phyloP scores from a whole-genome alignment of 2,113 vertebrate genomes.

The Eurypyga helias region DNA sequence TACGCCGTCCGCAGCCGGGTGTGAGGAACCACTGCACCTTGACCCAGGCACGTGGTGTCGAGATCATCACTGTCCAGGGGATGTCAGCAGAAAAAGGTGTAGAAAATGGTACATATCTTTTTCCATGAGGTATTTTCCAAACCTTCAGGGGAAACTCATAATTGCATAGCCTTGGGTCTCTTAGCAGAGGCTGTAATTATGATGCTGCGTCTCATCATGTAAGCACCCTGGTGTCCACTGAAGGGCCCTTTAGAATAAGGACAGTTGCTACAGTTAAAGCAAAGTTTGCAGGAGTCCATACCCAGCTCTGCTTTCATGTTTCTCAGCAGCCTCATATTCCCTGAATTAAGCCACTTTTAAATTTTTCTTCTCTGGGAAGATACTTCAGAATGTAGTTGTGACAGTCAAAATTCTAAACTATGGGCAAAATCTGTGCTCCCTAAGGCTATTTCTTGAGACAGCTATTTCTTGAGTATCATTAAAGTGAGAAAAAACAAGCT shows the following conservation, averaged over 20 bases:
- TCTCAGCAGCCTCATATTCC: background rate
- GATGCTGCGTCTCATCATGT: background rate
- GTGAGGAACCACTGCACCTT: background rate
- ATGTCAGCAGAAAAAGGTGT: background rate
- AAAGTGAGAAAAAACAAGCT: background rate
- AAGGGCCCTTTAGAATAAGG: background rate
- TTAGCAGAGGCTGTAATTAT: background rate
- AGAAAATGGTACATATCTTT: background rate
- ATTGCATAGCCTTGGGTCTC: background rate
- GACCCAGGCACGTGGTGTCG: rapidly evolving
- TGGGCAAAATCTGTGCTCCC: background rate
- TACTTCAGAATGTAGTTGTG: background rate
- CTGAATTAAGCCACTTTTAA: background rate
- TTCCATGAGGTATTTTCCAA: background rate
- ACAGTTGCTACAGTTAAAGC: background rate
- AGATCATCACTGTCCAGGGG: background rate
- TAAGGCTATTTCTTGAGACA: background rate
- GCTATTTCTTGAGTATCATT: background rate
- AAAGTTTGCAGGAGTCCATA: background rate
- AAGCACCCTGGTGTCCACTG: background rate
- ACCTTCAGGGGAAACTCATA: background rate
- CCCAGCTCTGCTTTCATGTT: background rate
- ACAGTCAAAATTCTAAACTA: background rate
- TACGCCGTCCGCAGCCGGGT: background rate
- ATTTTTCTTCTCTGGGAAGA: background rate